Evolutionary conservation across 2,797 vertebrate genomes (phyloP), one percentile per base, ranked within the genome.

Genomic region (Delichon dasypus): DNA sequence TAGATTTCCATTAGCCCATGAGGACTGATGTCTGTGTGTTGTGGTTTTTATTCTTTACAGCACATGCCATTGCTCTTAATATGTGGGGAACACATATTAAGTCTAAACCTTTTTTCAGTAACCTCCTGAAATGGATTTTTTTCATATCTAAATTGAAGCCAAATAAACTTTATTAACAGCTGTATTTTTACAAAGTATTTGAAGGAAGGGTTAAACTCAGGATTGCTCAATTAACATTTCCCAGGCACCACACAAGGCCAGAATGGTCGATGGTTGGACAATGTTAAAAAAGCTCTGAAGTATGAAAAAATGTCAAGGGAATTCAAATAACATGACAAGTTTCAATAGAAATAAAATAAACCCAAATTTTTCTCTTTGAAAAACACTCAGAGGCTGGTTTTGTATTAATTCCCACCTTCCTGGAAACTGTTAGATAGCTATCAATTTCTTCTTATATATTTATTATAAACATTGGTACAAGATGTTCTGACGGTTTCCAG

Each of bases 381-480:
- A 92, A 89, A 67, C 30, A 36, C 65, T 91, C 84, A 78, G 51
- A 90, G 89, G 7, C 61, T 62, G 68, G 71, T 27, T 88, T 89
- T 23, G 5, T 54, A 66, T 91, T 87, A 92, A 84, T 95, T 95
- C 53, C 44, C 40, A 90, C 94, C 71, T 96, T 93, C 89, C 90
- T 96, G 93, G 86, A 93, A 95, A 94, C 67, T 80, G 78, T 88
- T 91, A 95, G 94, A 90, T 91, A 93, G 81, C 70, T 95, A 96
- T 96, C 96, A 88, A 78, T 90, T 95, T 95, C 83, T 94, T 89
- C 93, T 74, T 83, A 91, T 32, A 61, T 94, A 95, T 93, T 96
- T 96, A 91, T 94, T 90, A 88, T 93, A 96, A 97, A 94, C 96
- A 96, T 95, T 93, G 79, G 88, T 95, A 96, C 94, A 97, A 96